phyloP scores from a whole-genome alignment of 2,888 invertebrate genomes.

The Portevinia maculata region DNA sequence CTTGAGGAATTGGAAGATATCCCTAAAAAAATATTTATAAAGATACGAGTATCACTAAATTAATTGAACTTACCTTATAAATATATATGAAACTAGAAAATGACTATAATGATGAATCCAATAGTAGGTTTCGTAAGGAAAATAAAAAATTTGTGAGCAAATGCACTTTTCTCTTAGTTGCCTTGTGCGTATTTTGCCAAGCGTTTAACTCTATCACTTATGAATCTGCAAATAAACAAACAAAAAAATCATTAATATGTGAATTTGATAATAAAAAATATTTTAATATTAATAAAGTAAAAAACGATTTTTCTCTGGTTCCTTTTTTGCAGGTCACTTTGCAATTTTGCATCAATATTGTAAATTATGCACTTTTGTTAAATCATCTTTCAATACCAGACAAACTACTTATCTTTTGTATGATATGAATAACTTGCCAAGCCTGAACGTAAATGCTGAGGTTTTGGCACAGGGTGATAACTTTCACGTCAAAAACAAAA shows the following conservation, averaged over 20 bases:
- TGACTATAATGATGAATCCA: constrained; percentile 54
- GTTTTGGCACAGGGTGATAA: constrained; percentile 39
- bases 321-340: no score
- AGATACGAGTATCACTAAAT: constrained; percentile 1
- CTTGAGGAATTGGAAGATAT: no score
- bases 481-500: constrained; percentile 61
- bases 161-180: not conserved
- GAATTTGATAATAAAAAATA: no score
- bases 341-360: no score
- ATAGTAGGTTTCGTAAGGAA: constrained; percentile 11
- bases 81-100: constrained; percentile 71
- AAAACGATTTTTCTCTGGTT: no score
- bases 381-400: no score
- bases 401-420: no score
- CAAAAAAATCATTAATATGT: constrained; percentile 7
- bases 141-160: not conserved
- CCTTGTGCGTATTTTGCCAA: constrained; percentile 21
- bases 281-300: no score
- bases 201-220: constrained; percentile 21
- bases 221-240: constrained; percentile 55
- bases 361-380: no score
- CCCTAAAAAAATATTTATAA: no score
- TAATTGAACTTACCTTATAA: constrained; percentile 59
- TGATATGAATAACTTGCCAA: constrained; percentile 32
- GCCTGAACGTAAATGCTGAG: constrained; percentile 3